phyloP scores from a whole-genome alignment of 1,140 invertebrate genomes.

The Neuroterus valhalla region DNA sequence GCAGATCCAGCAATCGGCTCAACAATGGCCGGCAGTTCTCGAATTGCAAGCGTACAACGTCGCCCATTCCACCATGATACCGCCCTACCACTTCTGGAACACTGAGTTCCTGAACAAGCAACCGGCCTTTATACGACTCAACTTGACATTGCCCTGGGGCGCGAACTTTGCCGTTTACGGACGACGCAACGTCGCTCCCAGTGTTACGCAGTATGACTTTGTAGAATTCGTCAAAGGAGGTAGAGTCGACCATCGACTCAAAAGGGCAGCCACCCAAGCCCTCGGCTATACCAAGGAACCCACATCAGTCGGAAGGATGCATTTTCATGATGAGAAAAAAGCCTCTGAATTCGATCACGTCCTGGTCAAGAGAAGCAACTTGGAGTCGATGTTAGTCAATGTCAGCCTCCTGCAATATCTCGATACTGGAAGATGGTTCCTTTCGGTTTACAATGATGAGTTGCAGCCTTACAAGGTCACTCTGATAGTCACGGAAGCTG shows the following conservation, averaged over 20 bases:
- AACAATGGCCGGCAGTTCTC: constrained; percentile 86
- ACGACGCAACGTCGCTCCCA: constrained; percentile 91
- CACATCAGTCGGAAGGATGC: not conserved
- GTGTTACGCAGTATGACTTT: constrained; percentile 96
- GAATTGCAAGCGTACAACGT: constrained; percentile 88
- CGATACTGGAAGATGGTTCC: constrained; percentile 95
- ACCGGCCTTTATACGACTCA: constrained; percentile 90
- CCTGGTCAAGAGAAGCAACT: constrained; percentile 73
- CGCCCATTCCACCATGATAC: constrained; percentile 87
- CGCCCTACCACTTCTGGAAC: constrained; percentile 93
- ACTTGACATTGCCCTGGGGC: constrained; percentile 91
- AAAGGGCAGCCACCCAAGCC: constrained; percentile 67
- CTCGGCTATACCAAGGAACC: constrained; percentile 30
- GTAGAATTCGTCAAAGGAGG: constrained; percentile 92
- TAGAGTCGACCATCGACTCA: constrained; percentile 83
- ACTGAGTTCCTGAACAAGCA: constrained; percentile 92
- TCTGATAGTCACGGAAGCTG: constrained; percentile 87
- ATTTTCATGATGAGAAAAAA: constrained; percentile 32
- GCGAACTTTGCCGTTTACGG: constrained; percentile 96
- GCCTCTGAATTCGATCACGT: constrained; percentile 52
- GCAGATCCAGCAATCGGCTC: constrained; percentile 80
- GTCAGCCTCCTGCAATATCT: constrained; percentile 91
- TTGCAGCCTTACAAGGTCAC: constrained; percentile 87
- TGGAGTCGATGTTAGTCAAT: constrained; percentile 85
- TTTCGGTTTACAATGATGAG: constrained; percentile 97